Percentiles rank a stretch among this genome's conserved stretches.
phyloP scores from a whole-genome alignment of 30 jellyfish, hydroid and myxozoan species.

The Turritopsis rubra region DNA sequence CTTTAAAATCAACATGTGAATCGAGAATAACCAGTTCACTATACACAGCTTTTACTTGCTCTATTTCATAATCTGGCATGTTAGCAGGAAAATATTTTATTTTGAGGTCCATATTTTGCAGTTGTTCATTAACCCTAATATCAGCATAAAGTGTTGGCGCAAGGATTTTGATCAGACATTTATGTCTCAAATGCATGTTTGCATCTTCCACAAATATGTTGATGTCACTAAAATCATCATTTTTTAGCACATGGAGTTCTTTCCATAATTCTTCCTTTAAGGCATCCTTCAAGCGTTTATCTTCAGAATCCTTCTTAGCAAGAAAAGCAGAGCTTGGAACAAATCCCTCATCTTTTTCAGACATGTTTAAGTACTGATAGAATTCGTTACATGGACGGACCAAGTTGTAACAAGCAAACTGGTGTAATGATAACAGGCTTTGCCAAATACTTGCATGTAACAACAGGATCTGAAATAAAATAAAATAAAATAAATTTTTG shows the following conservation, averaged over 20 bases:
- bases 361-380: not conserved
- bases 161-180: not conserved
- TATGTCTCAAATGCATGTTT: constrained; percentile 4
- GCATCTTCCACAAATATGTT: not conserved
- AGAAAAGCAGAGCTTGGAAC: constrained; percentile 1
- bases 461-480: too few relatives aligned
- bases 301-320: constrained; percentile 2
- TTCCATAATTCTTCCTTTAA: not conserved
- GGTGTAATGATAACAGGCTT: too few relatives aligned
- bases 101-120: not conserved
- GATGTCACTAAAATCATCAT: not conserved
- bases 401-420: too few relatives aligned
- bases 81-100: not conserved
- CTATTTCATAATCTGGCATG: not conserved
- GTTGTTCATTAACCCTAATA: not conserved
- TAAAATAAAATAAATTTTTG: too few relatives aligned
- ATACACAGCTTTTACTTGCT: not conserved
- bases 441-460: too few relatives aligned
- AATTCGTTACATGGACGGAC: too few relatives aligned
- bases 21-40: not conserved
- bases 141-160: constrained; percentile 16
- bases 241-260: not conserved
- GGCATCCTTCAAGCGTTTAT: not conserved
- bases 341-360: not conserved
- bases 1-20: not conserved